These are phyloP conservation scores for Rhagonycha fulva DNA, from an alignment of 2,888 invertebrate genomes.

Conservation along the genomic window DNA sequence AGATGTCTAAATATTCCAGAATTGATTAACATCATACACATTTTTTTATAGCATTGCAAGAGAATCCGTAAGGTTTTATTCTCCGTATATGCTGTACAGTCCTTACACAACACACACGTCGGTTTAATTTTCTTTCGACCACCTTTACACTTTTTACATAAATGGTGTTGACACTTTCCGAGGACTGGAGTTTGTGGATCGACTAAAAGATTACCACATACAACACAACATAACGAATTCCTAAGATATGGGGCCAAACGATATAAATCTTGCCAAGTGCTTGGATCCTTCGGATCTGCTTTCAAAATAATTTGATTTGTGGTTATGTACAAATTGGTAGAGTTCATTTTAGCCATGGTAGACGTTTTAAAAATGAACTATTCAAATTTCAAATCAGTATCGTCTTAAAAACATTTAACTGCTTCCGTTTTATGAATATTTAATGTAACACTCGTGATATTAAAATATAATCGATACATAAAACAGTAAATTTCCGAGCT, in stretches of 20 bases:
- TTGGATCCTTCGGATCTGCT: constrained; percentile 72
- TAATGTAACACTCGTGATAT: neutral
- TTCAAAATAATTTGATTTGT: constrained; percentile 80
- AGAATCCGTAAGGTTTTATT: constrained; percentile 81
- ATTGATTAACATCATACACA: constrained; percentile 81
- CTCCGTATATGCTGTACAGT: constrained; percentile 80
- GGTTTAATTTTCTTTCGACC: constrained; percentile 85
- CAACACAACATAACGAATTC: constrained; percentile 86
- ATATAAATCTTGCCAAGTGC: constrained; percentile 80
- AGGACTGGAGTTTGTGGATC: constrained; percentile 80
- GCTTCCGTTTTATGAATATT: neutral
- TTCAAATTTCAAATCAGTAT: neutral
- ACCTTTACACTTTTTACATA: constrained; percentile 83
- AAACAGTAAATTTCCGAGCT: neutral
- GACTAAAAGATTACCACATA: constrained; percentile 81
- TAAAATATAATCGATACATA: neutral
- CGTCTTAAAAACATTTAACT: neutral
- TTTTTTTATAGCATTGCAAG: constrained; percentile 85
- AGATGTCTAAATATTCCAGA: constrained; percentile 71
- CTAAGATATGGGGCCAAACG: constrained; percentile 82
- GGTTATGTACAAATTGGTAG: constrained; percentile 79
- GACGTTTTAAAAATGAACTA: neutral
- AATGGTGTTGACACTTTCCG: constrained; percentile 85
- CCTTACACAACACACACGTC: constrained; percentile 83
- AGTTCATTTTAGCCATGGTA: constrained; percentile 65